Percentiles rank a stretch among this genome's conserved stretches.
These are phyloP conservation scores for Lophotis ruficrista DNA, from an alignment of 2,113 vertebrate species.

Conservation along the genomic window DNA sequence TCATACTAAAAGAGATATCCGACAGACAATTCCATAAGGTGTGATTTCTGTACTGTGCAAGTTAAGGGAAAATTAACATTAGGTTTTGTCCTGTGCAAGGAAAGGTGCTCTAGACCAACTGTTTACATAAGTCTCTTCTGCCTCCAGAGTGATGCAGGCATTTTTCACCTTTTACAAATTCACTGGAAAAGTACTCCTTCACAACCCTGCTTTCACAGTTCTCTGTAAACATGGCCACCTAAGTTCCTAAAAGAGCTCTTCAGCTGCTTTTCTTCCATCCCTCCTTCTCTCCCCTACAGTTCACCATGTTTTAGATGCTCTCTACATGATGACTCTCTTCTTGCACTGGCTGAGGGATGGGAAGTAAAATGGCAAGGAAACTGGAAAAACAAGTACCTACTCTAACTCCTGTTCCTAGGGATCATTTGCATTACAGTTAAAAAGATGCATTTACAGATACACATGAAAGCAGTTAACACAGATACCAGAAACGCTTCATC, in stretches of 20 bases:
- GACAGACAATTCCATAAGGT: background rate
- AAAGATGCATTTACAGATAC: background rate
- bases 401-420: background rate
- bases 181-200: background rate
- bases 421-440: background rate
- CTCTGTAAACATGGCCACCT: background rate
- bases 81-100: background rate
- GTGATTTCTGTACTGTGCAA: background rate
- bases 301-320: background rate
- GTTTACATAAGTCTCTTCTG: background rate
- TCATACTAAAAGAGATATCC: background rate
- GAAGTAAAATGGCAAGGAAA: background rate
- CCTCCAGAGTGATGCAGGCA: background rate
- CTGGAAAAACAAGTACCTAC: background rate
- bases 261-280: background rate
- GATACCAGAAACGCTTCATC: background rate
- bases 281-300: background rate
- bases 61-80: background rate
- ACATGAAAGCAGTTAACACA: background rate
- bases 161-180: background rate
- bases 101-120: background rate
- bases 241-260: background rate
- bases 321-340: background rate
- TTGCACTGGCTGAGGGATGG: background rate
- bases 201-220: background rate